Percentiles rank a stretch among this genome's conserved stretches.
Evolutionary conservation across 2,797 vertebrate genomes (phyloP).

Genomic region (Sparidentex hasta): DNA sequence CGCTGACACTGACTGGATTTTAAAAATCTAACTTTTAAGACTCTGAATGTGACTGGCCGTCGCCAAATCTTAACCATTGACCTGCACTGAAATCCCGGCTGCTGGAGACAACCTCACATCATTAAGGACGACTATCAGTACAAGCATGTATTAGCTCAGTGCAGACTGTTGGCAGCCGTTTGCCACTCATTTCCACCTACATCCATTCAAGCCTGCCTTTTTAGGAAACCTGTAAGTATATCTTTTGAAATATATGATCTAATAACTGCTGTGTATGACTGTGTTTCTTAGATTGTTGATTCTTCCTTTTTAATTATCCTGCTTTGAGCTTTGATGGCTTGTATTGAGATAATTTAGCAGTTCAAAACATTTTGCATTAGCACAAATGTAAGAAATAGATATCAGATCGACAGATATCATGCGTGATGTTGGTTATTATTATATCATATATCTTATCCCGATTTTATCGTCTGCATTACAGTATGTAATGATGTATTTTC

Average conservation of each 20-base stretch:
- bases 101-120: background rate
- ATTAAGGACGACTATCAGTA: background rate
- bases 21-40: background rate
- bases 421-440: no score
- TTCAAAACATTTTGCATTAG: background rate
- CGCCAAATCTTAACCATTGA: background rate
- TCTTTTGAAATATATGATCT: background rate
- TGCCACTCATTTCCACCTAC: background rate
- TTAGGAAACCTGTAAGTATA: conserved; percentile 47
- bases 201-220: background rate
- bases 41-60: background rate
- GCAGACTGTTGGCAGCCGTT: background rate
- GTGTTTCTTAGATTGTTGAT: background rate
- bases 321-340: background rate
- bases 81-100: background rate
- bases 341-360: background rate
- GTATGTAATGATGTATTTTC: no score
- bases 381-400: background rate
- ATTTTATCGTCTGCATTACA: no score
- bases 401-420: no score
- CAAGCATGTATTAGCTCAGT: background rate
- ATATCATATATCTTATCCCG: background rate
- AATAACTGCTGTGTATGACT: background rate
- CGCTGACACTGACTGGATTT: background rate
- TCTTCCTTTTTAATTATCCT: background rate